Base-by-base conservation (phyloP, 2,113 vertebrate genomes). In the Microcebus tavaratra region DNA sequence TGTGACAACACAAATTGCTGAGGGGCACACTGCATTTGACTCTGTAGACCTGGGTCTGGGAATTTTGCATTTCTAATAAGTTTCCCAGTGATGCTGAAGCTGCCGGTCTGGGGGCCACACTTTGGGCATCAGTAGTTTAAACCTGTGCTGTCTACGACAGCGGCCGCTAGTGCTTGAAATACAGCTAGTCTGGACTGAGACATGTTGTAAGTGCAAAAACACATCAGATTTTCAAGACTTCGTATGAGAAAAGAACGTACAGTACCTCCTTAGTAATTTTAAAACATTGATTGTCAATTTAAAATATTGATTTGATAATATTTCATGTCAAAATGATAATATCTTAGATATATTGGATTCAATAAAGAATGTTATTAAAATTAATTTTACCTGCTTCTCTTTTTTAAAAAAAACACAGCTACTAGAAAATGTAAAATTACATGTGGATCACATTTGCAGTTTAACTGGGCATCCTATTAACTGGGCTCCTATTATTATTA, bases 311-410 rank as follows among this genome's bases (percentile, higher is more conserved):
- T 27, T 29, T 63, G 11, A 63, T 10, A 63, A 5, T 29, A 63
- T 27, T 29, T 63, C 18, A 23, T 34, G 2, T 61, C 12, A 34
- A 68, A 65, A 83, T 48, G 72, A 89, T 63, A 83, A 70, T 36
- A 50, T 90, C 79, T 87, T 90, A 18, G 25, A 50, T 57, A 82
- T 68, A 70, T 11, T 90, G n/a, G 27, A 23, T 72, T 86, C 70
- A 86, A 72, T 61, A 88, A 93, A 91, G 73, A 61, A 84, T 72
- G 10, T 72, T 72, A 67, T 82, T 73, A 95, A 81, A 88, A 85
- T 88, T 42, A 88, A 89, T 84, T 93, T 86, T 12, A 83, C 36
- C 34, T 61, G 4, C 59, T 82, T 93, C 70, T 50, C 13, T 10
- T 34, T 65, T 88, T 80, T 57, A 4, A 9, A 94, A 9, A 94